These are phyloP conservation scores for Crioceris asparagi DNA, from an alignment of 2,888 invertebrate species.

Conservation along the genomic window DNA sequence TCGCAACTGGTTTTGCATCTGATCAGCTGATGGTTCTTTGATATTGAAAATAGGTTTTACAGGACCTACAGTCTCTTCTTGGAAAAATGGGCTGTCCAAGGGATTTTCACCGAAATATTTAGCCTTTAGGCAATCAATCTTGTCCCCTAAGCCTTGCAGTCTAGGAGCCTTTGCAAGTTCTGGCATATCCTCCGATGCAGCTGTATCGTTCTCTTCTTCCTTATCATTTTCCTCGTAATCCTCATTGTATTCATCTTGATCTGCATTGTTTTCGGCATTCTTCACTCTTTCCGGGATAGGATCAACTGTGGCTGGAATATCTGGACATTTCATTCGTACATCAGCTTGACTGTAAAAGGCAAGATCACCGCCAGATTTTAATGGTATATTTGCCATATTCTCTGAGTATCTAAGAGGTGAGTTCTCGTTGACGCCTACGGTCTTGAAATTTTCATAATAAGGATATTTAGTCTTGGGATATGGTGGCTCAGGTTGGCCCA, in stretches of 20 bases:
- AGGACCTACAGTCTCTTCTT: slow-evolving; percentile 43
- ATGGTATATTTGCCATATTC: slow-evolving; percentile 50
- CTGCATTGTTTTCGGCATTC: slow-evolving; percentile 31
- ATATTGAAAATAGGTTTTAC: slow-evolving; percentile 38
- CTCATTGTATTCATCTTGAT: slow-evolving; percentile 23
- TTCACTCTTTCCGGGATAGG: slow-evolving; percentile 42
- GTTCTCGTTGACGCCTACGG: slow-evolving; percentile 38
- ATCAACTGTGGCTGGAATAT: slow-evolving; percentile 44
- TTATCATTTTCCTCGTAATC: slow-evolving; percentile 27
- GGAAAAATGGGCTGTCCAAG: slow-evolving; percentile 63
- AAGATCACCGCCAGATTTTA: slow-evolving; percentile 52
- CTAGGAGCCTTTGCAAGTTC: slow-evolving; percentile 36
- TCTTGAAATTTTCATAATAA: slow-evolving; percentile 43
- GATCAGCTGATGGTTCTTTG: no score
- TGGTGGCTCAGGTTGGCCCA: slow-evolving; percentile 14
- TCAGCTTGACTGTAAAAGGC: slow-evolving; percentile 59
- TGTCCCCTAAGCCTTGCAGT: slow-evolving; percentile 55
- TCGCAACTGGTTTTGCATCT: no score
- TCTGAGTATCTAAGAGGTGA: slow-evolving; percentile 59
- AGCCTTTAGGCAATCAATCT: slow-evolving; percentile 60
- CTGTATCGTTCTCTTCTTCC: slow-evolving; percentile 16
- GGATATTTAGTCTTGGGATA: slow-evolving; percentile 63
- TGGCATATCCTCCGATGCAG: slow-evolving; percentile 27
- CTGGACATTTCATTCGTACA: slow-evolving; percentile 41
- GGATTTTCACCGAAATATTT: slow-evolving; percentile 63